Conservation (phyloP, 2,797 vertebrate genomes). For the Parambassis ranga region DNA sequence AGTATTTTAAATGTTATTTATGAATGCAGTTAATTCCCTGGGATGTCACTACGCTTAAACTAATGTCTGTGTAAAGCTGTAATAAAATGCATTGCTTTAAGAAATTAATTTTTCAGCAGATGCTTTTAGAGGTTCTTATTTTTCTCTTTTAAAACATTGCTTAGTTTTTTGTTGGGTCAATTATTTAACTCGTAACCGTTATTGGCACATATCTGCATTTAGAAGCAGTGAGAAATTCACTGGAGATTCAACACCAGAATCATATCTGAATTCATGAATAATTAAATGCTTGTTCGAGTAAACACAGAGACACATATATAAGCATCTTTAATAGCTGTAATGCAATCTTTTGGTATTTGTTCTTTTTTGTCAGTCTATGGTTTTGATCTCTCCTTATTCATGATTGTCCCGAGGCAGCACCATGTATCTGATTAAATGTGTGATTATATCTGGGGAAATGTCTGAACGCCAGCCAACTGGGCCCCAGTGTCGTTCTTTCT, state of each 20-base stretch:
- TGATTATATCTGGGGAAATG: slow-evolving; percentile 38
- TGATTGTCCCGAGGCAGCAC: slow-evolving; percentile 4
- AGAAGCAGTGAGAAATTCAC: not conserved
- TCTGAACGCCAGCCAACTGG: slow-evolving; percentile 9
- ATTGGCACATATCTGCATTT: slow-evolving; percentile 1
- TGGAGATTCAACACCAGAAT: slow-evolving; percentile 3
- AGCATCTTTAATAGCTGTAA: not conserved
- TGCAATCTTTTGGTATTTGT: not conserved
- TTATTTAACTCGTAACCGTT: not conserved
- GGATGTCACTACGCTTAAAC: too few species aligned
- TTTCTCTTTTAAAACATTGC: not conserved
- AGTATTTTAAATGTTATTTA: slow-evolving; percentile 1
- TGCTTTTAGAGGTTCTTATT: not conserved
- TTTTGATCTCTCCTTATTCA: slow-evolving; percentile 9
- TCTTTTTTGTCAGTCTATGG: not conserved
- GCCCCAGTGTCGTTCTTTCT: slow-evolving; percentile 10
- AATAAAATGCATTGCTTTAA: too few species aligned
- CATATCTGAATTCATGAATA: slow-evolving; percentile 17
- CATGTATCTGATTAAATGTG: slow-evolving; percentile 36
- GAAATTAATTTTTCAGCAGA: too few species aligned
- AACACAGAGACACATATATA: not conserved
- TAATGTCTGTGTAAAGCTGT: too few species aligned
- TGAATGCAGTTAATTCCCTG: not conserved
- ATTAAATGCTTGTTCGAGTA: not conserved
- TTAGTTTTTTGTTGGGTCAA: not conserved